Percentiles rank a stretch among this genome's conserved stretches.
These are phyloP conservation scores for Vespertilio murinus DNA, from an alignment of 2,797 vertebrate genomes.

Conservation along the genomic window DNA sequence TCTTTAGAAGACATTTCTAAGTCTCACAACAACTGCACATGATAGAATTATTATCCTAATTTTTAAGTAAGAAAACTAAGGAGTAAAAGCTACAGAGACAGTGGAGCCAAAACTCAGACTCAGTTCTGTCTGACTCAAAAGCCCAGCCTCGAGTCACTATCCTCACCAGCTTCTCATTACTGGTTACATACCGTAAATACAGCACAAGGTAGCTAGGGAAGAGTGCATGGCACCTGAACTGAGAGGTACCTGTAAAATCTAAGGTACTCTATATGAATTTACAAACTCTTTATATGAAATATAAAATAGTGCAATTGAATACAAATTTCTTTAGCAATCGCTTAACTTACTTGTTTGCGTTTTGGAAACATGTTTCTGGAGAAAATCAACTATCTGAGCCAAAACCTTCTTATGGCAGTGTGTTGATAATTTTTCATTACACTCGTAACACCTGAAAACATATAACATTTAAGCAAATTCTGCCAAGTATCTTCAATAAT, in stretches of 20 bases:
- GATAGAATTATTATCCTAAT: not conserved
- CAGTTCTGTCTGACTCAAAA: not conserved
- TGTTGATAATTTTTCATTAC: constrained; percentile 96
- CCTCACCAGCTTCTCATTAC: not conserved
- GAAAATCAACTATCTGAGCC: constrained; percentile 96
- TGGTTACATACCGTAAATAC: not conserved
- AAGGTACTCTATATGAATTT: constrained; percentile 14
- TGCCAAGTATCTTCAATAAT: constrained; percentile 35
- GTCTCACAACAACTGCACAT: not conserved
- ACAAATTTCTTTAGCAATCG: constrained; percentile 17
- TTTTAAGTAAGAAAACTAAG: not conserved
- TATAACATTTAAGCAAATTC: constrained; percentile 52
- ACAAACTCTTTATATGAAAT: constrained; percentile 1
- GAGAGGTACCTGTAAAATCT: not conserved
- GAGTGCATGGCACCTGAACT: not conserved
- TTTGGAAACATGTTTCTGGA: constrained; percentile 95
- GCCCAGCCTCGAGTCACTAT: not conserved
- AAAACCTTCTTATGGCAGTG: constrained; percentile 98
- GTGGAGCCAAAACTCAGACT: not conserved
- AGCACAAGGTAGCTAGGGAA: not conserved
- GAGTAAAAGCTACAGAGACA: not conserved
- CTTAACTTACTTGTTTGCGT: constrained; percentile 91
- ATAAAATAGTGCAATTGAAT: constrained; percentile 15
- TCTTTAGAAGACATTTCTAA: constrained; percentile 35
- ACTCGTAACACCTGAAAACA: constrained; percentile 95